Base-by-base conservation (phyloP, 1,140 invertebrate genomes). In the Tetramorium alpestre region DNA sequence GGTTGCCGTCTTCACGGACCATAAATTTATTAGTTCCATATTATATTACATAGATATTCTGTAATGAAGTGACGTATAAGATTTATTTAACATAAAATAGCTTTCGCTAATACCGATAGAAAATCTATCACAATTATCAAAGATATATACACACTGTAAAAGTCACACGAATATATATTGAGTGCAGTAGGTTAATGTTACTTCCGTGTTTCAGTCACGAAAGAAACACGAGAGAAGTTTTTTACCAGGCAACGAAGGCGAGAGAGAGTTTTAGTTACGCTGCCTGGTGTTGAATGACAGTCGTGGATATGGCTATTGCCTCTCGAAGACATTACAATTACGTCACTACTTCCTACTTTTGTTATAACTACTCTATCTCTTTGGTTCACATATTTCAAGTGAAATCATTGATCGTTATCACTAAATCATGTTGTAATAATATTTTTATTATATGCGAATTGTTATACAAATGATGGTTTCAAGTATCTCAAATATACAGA, bases 171-270 rank as follows among this genome's bases (percentile, higher is more conserved):
- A 72, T 58, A 72, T 82, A 69, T 60, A 73, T 82, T 47, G 80
- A 47, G 67, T 47, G 67, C 80, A 73, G 67, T 73, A 72, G 80
- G 80, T 73, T 82, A 82, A 82, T 73, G 80, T 58, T 82, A 58
- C 80, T 82, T 47, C 25, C 51, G 54, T 73, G 80, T 82, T 73
- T 60, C 67, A 58, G 67, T 82, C 60, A 58, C 54, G 80, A 82
- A 73, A 82, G 78, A 82, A 82, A 58, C 51, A 72, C 78, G 78
- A 38, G 65, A 58, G 25, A 82, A 82, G 65, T 82, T 82, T 69
- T 67, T 75, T 56, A 16, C 11, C 67, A 7, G 54, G 51, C 65
- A 56, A 18, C 13, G 44, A 47, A 51, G 38, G 54, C 73, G 54
- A 41, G 67, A 73, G 25, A 33, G 41, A 33, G 38, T 51, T 25